Conservation (phyloP, 2,888 invertebrate species). For the Diachrysia chrysitis region DNA sequence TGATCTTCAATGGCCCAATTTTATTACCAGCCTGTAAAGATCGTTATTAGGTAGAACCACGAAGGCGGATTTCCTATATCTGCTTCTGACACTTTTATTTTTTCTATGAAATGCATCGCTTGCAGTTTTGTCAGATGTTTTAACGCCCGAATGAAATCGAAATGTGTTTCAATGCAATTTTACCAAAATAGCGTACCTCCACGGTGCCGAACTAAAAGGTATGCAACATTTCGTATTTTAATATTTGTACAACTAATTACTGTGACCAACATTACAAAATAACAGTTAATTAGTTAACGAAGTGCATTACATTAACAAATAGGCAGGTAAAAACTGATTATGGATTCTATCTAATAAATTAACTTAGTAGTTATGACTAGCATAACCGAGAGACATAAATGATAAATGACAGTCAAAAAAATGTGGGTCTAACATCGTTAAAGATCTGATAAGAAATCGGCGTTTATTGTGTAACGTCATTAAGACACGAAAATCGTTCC, state of each 20-base stretch:
- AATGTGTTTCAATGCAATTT: too few relatives aligned
- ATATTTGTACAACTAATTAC: not conserved
- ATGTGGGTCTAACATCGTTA: conserved; percentile 20
- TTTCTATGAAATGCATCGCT: conserved; percentile 16
- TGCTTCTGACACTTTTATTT: conserved; percentile 11
- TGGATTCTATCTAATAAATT: not conserved
- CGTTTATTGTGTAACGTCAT: conserved; percentile 39
- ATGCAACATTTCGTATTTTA: too few relatives aligned
- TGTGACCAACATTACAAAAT: not conserved
- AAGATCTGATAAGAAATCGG: conserved; percentile 20
- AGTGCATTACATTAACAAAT: conserved; percentile 1
- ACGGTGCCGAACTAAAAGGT: not conserved
- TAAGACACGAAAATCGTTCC: conserved; percentile 20
- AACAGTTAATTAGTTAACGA: conserved; percentile 1
- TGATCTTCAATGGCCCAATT: not conserved
- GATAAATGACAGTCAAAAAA: conserved; percentile 34
- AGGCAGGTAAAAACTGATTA: not conserved
- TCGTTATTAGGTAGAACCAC: conserved; percentile 2
- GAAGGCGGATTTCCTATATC: conserved; percentile 3
- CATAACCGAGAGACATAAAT: not conserved
- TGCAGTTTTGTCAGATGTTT: conserved; percentile 26
- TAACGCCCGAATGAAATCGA: conserved; percentile 26
- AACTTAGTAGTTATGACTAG: not conserved
- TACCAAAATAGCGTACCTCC: conserved; percentile 9
- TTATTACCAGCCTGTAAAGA: not conserved